These are phyloP conservation scores for Chinchilla lanigera DNA, from an alignment of 2,113 vertebrate genomes.

Conservation along the genomic window DNA sequence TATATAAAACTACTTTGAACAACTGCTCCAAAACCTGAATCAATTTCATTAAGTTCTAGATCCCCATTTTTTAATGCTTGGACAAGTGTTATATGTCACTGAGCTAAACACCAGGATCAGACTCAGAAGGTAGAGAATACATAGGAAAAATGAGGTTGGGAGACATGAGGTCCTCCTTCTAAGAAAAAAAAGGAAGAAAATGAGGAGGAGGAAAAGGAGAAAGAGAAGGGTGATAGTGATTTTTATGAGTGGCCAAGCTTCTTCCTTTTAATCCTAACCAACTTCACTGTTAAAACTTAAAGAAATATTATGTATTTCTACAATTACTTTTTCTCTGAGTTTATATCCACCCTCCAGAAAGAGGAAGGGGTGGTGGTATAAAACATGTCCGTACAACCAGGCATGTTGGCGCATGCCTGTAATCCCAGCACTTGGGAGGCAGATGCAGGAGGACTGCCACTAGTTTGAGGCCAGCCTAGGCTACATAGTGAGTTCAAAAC, in stretches of 20 bases:
- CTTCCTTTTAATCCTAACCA: background rate
- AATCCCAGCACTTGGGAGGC: background rate
- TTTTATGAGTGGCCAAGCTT: background rate
- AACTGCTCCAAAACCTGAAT: slow-evolving; percentile 14
- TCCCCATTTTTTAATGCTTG: background rate
- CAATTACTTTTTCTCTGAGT: background rate
- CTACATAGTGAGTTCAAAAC: background rate
- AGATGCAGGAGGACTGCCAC: background rate
- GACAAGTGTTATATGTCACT: background rate
- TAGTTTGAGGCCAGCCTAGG: background rate
- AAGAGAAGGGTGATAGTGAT: background rate
- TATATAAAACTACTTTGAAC: slow-evolving; percentile 40
- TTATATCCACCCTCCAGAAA: background rate
- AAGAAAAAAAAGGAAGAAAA: background rate
- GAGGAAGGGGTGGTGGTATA: background rate
- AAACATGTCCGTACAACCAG: background rate
- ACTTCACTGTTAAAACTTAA: background rate
- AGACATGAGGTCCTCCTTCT: background rate
- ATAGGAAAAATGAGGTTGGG: background rate
- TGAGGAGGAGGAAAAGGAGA: background rate
- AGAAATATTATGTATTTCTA: background rate
- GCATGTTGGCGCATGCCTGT: background rate
- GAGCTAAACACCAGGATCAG: background rate
- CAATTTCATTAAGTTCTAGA: slow-evolving; percentile 26
- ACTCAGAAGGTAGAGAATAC: background rate